Evolutionary conservation across 2,113 vertebrate species (phyloP), one percentile per base, ranked within the genome.

Genomic region (Bungarus multicinctus): DNA sequence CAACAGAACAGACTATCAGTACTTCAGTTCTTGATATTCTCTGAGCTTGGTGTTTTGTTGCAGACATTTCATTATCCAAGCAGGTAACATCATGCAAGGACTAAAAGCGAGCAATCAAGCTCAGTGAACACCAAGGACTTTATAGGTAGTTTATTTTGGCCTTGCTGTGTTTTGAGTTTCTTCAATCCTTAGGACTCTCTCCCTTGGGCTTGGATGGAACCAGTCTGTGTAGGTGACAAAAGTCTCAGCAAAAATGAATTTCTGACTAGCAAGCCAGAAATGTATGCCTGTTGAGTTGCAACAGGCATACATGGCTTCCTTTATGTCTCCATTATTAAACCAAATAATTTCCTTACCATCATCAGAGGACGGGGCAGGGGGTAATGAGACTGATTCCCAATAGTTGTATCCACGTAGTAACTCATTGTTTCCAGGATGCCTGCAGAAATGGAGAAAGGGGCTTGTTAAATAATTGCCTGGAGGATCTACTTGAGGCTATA

Each of bases 321-420:
- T 58, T 22, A 22, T n/a, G 8, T 47, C 11, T n/a, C 53, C 9
- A n/a, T 4, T n/a, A 14, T 47, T 86, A 25, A 60, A 5, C 57
- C 14, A 43, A 25, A 22, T 34, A 18, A 85, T 12, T 85, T 92
- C 91, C 99, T 99, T 98, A 99, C 99, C 98, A 96, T 96, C 90
- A 96, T 86, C 54, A 96, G 97, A 93, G 98, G 98, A 93, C 98
- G 97, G 95, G 97, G 95, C 47, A 97, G 95, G 89, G 98, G 96
- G 91, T 98, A 98, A 95, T 98, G 97, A 94, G 96, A 97, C 25
- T 97, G 90, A 92, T 93, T 97, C 94, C 97, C 96, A 5, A 98
- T 97, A 95, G 98, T 91, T 58, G 98, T 97, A 97, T 99, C 98
- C 98, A 98, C 93, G 93, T 98, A 99, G 97, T 99, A 99, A 98